Percentiles rank a stretch among this genome's conserved stretches.
Conservation (phyloP, 2,113 vertebrate genomes). For the Butorides virescens region DNA sequence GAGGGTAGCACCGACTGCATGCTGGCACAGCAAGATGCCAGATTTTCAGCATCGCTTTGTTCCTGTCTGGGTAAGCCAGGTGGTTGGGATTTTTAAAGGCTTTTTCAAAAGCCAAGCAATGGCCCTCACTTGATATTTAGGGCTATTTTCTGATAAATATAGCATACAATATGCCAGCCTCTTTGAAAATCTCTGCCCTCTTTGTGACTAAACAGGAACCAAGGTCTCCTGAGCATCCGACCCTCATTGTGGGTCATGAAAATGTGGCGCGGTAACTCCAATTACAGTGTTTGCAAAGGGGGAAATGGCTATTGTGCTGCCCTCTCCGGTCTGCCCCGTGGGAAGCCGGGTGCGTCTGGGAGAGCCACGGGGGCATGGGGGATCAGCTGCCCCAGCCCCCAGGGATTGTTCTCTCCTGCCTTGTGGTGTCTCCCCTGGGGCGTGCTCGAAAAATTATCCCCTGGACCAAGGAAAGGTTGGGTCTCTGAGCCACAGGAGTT, state of each 20-base stretch:
- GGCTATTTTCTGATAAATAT: slow-evolving; percentile 8
- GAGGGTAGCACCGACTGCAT: background rate
- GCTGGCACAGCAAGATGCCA: background rate
- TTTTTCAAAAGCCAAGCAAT: background rate
- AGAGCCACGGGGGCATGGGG: background rate
- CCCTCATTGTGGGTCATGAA: slow-evolving; percentile 18
- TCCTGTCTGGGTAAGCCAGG: background rate
- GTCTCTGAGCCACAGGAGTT: background rate
- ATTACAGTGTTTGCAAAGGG: slow-evolving; percentile 17
- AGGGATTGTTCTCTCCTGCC: background rate
- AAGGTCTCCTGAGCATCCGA: background rate
- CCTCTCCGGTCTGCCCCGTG: background rate
- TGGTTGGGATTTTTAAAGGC: background rate
- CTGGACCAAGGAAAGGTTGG: background rate
- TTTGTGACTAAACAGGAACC: slow-evolving; percentile 24
- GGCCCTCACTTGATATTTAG: background rate
- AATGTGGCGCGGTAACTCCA: background rate
- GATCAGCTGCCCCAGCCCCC: background rate
- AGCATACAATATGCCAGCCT: background rate
- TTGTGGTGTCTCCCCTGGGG: background rate
- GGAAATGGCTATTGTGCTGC: slow-evolving; percentile 50
- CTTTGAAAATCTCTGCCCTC: background rate
- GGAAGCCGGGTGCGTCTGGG: background rate
- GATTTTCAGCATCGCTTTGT: background rate
- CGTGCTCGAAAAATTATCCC: background rate